Evolutionary conservation across 2,113 vertebrate genomes (phyloP).

Genomic region (Oenanthe oenanthe): DNA sequence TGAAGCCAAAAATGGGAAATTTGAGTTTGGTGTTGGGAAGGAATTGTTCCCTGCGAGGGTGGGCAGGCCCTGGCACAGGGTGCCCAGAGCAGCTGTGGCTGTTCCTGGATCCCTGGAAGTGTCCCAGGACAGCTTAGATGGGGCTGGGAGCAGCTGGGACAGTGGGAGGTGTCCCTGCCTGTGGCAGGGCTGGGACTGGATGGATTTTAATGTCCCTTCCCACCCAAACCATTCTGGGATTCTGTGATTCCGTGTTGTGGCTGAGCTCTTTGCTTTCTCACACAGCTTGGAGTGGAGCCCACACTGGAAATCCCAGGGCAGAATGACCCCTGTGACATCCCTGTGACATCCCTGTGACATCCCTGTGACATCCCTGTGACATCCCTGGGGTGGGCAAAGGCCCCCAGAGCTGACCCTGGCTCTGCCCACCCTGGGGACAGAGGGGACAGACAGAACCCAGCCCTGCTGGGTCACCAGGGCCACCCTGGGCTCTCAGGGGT

Average conservation of each 20-base stretch:
- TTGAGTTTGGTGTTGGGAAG: neutral
- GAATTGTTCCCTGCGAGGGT: accelerated
- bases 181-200: accelerated
- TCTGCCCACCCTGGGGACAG: neutral
- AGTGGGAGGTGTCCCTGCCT: neutral
- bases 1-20: neutral
- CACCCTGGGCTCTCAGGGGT: neutral
- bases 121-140: neutral
- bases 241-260: neutral
- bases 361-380: neutral
- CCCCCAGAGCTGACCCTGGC: neutral
- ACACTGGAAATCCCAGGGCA: neutral
- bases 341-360: accelerated
- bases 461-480: accelerated
- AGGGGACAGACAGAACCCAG: neutral
- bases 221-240: neutral
- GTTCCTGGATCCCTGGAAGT: neutral
- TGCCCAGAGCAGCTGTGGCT: neutral
- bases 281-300: accelerated
- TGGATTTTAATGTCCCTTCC: neutral
- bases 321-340: neutral
- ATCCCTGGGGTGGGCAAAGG: neutral
- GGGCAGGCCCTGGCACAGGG: neutral
- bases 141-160: neutral
- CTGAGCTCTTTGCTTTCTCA: neutral